Conservation (phyloP, 2,113 vertebrate species). For the Microcebus lehilahytsara region DNA sequence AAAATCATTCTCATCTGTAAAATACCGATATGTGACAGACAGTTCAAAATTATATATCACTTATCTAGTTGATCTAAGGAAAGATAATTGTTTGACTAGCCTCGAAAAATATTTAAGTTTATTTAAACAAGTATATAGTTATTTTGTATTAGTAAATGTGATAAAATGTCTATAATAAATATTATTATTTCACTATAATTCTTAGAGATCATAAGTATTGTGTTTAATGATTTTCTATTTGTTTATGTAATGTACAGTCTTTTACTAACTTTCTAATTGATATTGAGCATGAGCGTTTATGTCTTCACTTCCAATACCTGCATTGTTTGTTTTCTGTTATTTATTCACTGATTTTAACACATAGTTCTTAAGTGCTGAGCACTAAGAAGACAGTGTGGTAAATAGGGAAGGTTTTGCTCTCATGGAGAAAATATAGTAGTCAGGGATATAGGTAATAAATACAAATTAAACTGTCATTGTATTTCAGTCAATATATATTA, state of each 20-base stretch:
- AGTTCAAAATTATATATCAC: too few relatives aligned
- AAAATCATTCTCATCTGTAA: too few relatives aligned
- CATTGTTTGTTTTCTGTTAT: background rate
- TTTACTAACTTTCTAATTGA: background rate
- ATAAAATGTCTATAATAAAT: background rate
- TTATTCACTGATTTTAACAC: background rate
- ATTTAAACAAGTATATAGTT: background rate
- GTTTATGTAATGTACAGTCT: background rate
- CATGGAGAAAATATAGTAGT: background rate
- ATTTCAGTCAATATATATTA: background rate
- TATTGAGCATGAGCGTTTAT: background rate
- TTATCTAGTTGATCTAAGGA: background rate
- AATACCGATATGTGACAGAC: too few relatives aligned
- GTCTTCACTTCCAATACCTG: background rate
- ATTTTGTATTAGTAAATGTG: background rate
- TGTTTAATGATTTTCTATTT: background rate
- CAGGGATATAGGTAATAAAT: background rate
- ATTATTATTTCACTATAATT: background rate
- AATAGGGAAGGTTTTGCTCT: background rate
- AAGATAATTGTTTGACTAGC: background rate
- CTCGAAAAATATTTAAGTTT: background rate
- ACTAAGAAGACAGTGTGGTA: background rate
- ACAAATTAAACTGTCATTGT: background rate
- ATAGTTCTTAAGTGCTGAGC: background rate
- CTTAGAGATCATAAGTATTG: background rate